Conservation (phyloP, 2,888 invertebrate genomes). For the Cataglyphis albicans region DNA sequence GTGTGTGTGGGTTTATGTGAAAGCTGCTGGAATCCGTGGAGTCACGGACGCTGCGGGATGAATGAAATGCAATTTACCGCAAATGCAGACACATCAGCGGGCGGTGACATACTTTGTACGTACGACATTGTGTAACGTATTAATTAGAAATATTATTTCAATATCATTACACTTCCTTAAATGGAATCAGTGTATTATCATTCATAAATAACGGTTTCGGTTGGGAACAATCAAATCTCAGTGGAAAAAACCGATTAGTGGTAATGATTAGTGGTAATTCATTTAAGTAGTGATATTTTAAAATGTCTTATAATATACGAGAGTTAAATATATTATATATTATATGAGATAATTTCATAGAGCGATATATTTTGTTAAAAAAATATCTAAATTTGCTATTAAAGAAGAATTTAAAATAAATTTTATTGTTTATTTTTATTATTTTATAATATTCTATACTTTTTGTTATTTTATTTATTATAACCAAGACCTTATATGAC, state of each 20-base stretch:
- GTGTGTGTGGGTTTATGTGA: not conserved
- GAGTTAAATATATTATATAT: not conserved
- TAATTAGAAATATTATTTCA: not conserved
- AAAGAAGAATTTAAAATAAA: not conserved
- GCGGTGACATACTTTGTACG: slow-evolving; percentile 32
- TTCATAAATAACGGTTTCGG: not conserved
- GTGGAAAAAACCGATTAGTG: not conserved
- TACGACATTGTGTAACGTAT: not conserved
- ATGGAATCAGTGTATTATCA: not conserved
- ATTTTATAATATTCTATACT: not conserved
- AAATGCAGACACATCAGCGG: slow-evolving; percentile 14
- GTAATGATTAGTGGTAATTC: no score
- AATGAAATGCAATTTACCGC: slow-evolving; percentile 37
- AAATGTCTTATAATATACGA: not conserved
- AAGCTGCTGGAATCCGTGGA: slow-evolving; percentile 34
- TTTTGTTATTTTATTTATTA: not conserved
- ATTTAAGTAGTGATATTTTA: not conserved
- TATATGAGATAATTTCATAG: not conserved
- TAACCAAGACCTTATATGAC: not conserved
- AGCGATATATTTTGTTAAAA: not conserved
- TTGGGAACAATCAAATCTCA: not conserved
- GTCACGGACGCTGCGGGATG: slow-evolving; percentile 42
- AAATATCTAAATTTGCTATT: not conserved
- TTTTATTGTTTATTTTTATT: not conserved
- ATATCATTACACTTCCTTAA: not conserved